Percentiles rank a stretch among this genome's conserved stretches.
These are phyloP conservation scores for Sebastes minor DNA, from an alignment of 2,797 vertebrate species.

Conservation along the genomic window DNA sequence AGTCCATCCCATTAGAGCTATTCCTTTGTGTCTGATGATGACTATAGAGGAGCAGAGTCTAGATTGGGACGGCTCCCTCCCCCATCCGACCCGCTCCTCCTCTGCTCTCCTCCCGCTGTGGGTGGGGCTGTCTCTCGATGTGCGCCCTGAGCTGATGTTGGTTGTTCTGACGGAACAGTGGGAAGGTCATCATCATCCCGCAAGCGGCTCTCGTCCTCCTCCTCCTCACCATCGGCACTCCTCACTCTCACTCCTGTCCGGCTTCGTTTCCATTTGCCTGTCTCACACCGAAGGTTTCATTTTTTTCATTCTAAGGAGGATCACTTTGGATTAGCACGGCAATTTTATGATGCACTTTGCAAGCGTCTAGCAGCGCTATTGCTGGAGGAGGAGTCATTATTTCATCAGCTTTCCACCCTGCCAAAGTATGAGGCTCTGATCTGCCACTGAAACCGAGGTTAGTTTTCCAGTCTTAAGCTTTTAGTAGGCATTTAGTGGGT, in stretches of 20 bases:
- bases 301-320: slow-evolving; percentile 21
- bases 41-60: slow-evolving; percentile 34
- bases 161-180: slow-evolving; percentile 57
- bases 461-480: slow-evolving; percentile 52
- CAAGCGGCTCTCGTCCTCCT: slow-evolving; percentile 25
- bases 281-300: slow-evolving; percentile 6
- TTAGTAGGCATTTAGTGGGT: not conserved
- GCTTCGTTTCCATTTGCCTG: slow-evolving; percentile 4
- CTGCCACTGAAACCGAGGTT: slow-evolving; percentile 71
- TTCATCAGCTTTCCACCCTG: slow-evolving; percentile 49
- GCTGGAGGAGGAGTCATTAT: slow-evolving; percentile 50
- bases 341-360: slow-evolving; percentile 45
- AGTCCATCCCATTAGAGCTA: slow-evolving; percentile 31
- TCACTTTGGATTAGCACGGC: slow-evolving; percentile 42
- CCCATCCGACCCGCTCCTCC: slow-evolving; percentile 58
- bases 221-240: slow-evolving; percentile 1
- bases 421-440: slow-evolving; percentile 69
- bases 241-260: slow-evolving; percentile 11
- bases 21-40: slow-evolving; percentile 63
- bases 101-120: slow-evolving; percentile 54
- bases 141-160: slow-evolving; percentile 58
- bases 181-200: slow-evolving; percentile 75
- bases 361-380: slow-evolving; percentile 25
- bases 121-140: slow-evolving; percentile 66
- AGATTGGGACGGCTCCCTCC: slow-evolving; percentile 50